phyloP scores from a whole-genome alignment of 2,888 invertebrate genomes.

The Silvanus unidentatus region DNA sequence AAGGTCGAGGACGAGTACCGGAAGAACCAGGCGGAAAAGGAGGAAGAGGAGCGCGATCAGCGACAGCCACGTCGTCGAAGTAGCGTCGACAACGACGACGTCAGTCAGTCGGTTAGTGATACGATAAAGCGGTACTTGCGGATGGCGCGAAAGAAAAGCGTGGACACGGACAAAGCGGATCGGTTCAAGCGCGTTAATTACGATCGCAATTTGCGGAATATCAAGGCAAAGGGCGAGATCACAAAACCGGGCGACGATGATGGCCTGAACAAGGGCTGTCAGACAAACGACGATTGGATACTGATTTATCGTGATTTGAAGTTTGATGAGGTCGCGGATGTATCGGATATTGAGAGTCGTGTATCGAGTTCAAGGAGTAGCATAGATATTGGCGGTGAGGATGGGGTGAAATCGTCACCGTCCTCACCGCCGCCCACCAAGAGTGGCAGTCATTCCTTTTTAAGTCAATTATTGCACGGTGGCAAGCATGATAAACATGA shows the following conservation, averaged over 20 bases:
- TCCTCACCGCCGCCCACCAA: slow-evolving; percentile 48
- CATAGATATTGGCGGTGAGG: slow-evolving; percentile 48
- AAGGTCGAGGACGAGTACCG: slow-evolving; percentile 48
- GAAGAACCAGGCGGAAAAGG: slow-evolving; percentile 45
- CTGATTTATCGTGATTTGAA: slow-evolving; percentile 51
- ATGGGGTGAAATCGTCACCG: slow-evolving; percentile 39
- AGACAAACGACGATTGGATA: slow-evolving; percentile 74
- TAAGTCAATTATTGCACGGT: slow-evolving; percentile 58
- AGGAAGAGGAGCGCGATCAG: slow-evolving; percentile 40
- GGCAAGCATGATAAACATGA: slow-evolving; percentile 37
- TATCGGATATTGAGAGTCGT: slow-evolving; percentile 41
- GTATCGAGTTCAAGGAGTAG: slow-evolving; percentile 52
- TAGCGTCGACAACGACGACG: slow-evolving; percentile 77
- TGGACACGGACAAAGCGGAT: slow-evolving; percentile 73
- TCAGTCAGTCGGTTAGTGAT: slow-evolving; percentile 81
- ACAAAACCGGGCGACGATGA: slow-evolving; percentile 75
- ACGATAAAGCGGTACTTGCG: slow-evolving; percentile 79
- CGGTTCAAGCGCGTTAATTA: slow-evolving; percentile 84
- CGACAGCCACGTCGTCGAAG: slow-evolving; percentile 56
- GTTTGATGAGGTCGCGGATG: slow-evolving; percentile 42
- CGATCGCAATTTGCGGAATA: slow-evolving; percentile 76
- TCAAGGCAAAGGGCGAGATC: slow-evolving; percentile 70
- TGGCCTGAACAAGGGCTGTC: slow-evolving; percentile 67
- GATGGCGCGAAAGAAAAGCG: slow-evolving; percentile 83
- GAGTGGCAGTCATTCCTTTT: slow-evolving; percentile 55